Percentiles rank a stretch among this genome's conserved stretches.
These are phyloP conservation scores for Drosophila eohydei DNA, from an alignment of 2,888 invertebrate genomes.

Conservation along the genomic window DNA sequence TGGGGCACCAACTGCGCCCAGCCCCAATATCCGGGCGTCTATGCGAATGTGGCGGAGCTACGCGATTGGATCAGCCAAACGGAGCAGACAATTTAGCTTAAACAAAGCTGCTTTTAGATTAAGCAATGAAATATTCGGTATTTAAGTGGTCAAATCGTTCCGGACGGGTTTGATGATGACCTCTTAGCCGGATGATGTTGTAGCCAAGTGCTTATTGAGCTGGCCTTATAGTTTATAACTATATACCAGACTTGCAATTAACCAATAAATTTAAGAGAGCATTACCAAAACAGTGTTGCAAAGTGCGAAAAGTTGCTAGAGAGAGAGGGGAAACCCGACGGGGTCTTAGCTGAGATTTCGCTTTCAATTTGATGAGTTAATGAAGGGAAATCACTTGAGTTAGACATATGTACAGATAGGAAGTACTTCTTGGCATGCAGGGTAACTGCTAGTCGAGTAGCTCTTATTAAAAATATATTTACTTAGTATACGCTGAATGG, in stretches of 20 bases:
- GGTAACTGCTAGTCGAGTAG: too few relatives aligned
- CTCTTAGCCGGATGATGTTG: neutral
- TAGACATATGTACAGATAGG: too few relatives aligned
- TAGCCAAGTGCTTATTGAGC: neutral
- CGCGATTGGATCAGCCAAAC: conserved; percentile 59
- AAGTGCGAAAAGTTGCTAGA: neutral
- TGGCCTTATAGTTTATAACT: neutral
- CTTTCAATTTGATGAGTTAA: too few relatives aligned
- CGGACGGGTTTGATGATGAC: neutral
- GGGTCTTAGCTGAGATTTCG: too few relatives aligned
- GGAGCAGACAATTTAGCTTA: conserved; percentile 8
- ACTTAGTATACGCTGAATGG: too few relatives aligned
- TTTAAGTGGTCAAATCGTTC: neutral
- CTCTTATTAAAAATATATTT: too few relatives aligned
- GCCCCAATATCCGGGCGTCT: conserved; percentile 76
- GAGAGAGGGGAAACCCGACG: too few relatives aligned
- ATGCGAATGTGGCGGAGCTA: conserved; percentile 68
- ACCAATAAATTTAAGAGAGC: neutral
- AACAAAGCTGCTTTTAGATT: neutral
- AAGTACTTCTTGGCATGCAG: too few relatives aligned
- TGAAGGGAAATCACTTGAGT: too few relatives aligned
- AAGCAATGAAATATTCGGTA: neutral
- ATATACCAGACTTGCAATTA: neutral
- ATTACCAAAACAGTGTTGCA: neutral
- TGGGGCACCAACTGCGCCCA: conserved; percentile 79